Evolutionary conservation across 2,888 invertebrate species (phyloP).

Genomic region (Perdita meconis): DNA sequence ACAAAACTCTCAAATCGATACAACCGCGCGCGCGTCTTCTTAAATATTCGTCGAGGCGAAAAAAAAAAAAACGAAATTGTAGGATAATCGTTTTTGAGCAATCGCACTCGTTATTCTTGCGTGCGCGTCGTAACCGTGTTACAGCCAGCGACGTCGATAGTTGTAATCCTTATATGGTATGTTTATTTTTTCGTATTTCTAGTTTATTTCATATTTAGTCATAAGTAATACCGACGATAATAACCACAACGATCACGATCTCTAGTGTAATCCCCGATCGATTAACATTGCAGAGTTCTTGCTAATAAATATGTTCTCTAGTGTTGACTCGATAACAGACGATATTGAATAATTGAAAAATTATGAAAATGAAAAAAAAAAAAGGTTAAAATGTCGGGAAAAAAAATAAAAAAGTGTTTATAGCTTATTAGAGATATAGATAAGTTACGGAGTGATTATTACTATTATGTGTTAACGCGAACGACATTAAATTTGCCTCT

Average conservation of each 20-base stretch:
- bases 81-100: too few species aligned
- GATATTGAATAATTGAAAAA: conserved; percentile 67
- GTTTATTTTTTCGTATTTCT: too few species aligned
- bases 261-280: conserved; percentile 75
- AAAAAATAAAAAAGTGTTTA: conserved; percentile 73
- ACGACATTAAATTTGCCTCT: conserved; percentile 52
- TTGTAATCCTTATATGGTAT: too few species aligned
- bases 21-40: too few species aligned
- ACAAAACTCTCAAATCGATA: too few species aligned
- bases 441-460: conserved; percentile 66
- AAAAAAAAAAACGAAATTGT: too few species aligned
- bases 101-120: too few species aligned
- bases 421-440: conserved; percentile 77
- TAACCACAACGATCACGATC: conserved; percentile 4
- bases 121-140: too few species aligned
- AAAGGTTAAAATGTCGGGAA: conserved; percentile 63
- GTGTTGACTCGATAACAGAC: conserved; percentile 80
- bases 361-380: conserved; percentile 70
- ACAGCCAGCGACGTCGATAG: too few species aligned
- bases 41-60: too few species aligned
- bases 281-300: conserved; percentile 78
- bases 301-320: conserved; percentile 80
- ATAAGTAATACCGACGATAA: conserved; percentile 31
- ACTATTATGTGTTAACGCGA: conserved; percentile 66
- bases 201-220: too few species aligned